Percentiles rank a stretch among this genome's conserved stretches.
Conservation (phyloP, 2,888 invertebrate species). For the Cryptosula pallasiana region DNA sequence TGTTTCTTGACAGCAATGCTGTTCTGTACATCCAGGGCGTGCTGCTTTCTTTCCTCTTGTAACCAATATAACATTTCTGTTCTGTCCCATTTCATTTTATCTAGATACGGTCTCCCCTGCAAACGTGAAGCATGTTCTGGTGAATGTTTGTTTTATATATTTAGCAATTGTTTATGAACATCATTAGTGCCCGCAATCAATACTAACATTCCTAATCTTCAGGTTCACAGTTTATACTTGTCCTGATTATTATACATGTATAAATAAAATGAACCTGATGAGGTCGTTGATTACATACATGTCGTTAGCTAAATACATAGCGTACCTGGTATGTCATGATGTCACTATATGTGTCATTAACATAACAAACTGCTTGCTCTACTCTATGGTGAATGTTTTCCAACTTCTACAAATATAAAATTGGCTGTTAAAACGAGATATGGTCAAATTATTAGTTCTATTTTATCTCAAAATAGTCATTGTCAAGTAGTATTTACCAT, state of each 20-base stretch:
- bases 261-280: too few species aligned
- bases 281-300: not conserved
- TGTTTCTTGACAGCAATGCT: slow-evolving; percentile 7
- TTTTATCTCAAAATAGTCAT: too few species aligned
- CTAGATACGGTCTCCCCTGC: slow-evolving; percentile 50
- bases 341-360: slow-evolving; percentile 41
- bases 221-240: too few species aligned
- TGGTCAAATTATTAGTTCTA: too few species aligned
- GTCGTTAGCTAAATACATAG: not conserved
- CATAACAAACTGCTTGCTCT: slow-evolving; percentile 36
- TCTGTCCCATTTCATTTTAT: slow-evolving; percentile 53
- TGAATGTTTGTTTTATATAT: too few species aligned
- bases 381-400: slow-evolving; percentile 40
- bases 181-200: too few species aligned
- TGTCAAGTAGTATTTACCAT: slow-evolving; percentile 36
- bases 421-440: too few species aligned
- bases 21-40: slow-evolving; percentile 33
- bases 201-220: too few species aligned
- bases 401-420: slow-evolving; percentile 39
- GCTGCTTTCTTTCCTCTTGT: slow-evolving; percentile 50
- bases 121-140: too few species aligned
- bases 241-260: too few species aligned
- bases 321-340: slow-evolving; percentile 44
- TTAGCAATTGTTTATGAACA: too few species aligned
- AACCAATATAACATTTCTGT: slow-evolving; percentile 54